A percentile compares a stretch with the other conserved stretches of the same genome.
Conservation (phyloP, 2,888 invertebrate species). For the Watsonalla cultraria region DNA sequence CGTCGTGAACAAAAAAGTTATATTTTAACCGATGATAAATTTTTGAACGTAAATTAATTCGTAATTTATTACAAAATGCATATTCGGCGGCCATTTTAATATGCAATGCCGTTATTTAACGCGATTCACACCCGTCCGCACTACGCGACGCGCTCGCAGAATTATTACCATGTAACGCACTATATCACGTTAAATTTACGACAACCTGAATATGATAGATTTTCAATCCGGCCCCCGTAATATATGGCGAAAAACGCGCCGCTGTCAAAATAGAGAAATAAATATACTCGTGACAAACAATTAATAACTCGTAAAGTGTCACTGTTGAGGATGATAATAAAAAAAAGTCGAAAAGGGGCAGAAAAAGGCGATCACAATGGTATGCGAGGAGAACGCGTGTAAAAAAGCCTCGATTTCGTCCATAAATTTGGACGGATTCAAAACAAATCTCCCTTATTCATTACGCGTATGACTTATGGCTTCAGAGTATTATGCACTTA, state of each 20-base stretch:
- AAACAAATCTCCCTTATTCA: constrained; percentile 80
- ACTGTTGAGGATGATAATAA: constrained; percentile 71
- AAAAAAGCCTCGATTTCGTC: constrained; percentile 69
- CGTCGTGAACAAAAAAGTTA: too few species aligned
- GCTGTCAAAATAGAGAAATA: constrained; percentile 78
- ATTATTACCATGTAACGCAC: constrained; percentile 75
- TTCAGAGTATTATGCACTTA: constrained; percentile 66
- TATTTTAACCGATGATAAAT: constrained; percentile 9
- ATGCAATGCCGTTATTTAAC: constrained; percentile 71
- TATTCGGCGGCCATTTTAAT: constrained; percentile 67
- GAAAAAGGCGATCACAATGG: constrained; percentile 73
- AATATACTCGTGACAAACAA: constrained; percentile 77
- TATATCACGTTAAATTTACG: constrained; percentile 77
- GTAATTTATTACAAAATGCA: constrained; percentile 38
- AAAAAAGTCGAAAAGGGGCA: constrained; percentile 69
- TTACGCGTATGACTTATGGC: constrained; percentile 77
- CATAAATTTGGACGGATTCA: constrained; percentile 77
- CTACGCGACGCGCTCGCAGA: constrained; percentile 69
- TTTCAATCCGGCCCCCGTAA: constrained; percentile 73
- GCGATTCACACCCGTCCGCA: constrained; percentile 73
- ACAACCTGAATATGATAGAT: constrained; percentile 78
- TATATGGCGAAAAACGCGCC: constrained; percentile 71
- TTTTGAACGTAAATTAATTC: constrained; percentile 29
- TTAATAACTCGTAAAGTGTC: constrained; percentile 79
- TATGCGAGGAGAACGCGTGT: constrained; percentile 68